Evolutionary conservation across 2,113 vertebrate genomes (phyloP).

Genomic region (Neolamprologus variostigma): DNA sequence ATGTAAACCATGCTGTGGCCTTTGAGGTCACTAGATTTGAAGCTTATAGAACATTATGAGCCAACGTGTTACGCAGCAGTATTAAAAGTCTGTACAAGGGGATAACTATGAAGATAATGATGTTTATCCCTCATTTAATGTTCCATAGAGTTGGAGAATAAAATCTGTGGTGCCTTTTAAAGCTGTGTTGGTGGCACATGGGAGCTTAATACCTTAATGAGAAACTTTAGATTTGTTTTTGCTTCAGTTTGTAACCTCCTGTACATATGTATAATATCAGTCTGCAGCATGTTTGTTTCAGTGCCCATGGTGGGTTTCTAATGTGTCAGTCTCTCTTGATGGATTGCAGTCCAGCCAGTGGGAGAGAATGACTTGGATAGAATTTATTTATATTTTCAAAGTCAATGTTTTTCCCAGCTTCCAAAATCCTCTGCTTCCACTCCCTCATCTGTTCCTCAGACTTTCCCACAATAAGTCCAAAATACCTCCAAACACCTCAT

Average conservation of each 20-base stretch:
- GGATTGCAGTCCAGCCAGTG: slow-evolving; percentile 4
- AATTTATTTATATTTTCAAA: slow-evolving; percentile 43
- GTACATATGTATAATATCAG: background rate
- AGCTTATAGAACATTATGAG: background rate
- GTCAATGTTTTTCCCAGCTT: slow-evolving; percentile 48
- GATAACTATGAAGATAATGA: background rate
- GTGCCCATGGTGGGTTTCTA: background rate
- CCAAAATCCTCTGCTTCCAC: slow-evolving; percentile 32
- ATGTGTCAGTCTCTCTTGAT: slow-evolving; percentile 19
- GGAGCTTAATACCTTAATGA: background rate
- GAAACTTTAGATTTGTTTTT: background rate
- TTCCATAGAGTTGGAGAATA: background rate
- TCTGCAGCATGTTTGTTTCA: background rate
- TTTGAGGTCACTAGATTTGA: background rate
- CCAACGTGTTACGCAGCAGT: rapidly evolving
- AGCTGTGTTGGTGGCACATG: background rate
- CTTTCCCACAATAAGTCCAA: slow-evolving; percentile 48
- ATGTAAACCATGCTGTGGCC: background rate
- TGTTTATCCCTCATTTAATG: background rate
- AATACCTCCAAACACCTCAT: slow-evolving; percentile 27
- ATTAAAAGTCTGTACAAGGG: background rate
- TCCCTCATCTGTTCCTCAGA: slow-evolving; percentile 63
- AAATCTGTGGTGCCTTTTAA: background rate
- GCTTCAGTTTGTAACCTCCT: background rate
- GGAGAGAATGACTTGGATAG: slow-evolving; percentile 7